Evolutionary conservation across 2,888 invertebrate species (phyloP).

Genomic region (Podabrus alpinus): DNA sequence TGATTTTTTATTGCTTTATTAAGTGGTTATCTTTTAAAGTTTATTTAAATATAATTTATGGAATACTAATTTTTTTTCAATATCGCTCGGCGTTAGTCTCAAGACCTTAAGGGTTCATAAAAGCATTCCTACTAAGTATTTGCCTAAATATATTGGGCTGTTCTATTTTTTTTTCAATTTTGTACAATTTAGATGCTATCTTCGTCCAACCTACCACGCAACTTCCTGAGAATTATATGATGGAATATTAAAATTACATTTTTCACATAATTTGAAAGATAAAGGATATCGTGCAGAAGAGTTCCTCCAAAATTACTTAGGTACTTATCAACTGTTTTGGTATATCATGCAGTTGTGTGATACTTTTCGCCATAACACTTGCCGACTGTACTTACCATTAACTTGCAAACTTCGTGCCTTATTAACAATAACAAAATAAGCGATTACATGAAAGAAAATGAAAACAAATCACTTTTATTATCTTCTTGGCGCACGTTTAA

Average conservation of each 20-base stretch:
- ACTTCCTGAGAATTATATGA: neutral
- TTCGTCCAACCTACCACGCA: neutral
- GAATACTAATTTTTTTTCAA: too few relatives aligned
- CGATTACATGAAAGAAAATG: neutral
- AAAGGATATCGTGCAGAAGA: neutral
- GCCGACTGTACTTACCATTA: neutral
- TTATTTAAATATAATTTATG: too few relatives aligned
- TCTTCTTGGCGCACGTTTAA: neutral
- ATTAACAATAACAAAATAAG: neutral
- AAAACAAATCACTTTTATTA: neutral
- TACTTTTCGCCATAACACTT: neutral
- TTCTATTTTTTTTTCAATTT: neutral
- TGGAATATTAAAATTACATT: neutral
- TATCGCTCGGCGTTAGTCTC: too few relatives aligned
- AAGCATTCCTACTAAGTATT: neutral
- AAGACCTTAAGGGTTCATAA: too few relatives aligned
- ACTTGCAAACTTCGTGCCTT: neutral
- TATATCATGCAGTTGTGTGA: neutral
- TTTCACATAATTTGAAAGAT: neutral
- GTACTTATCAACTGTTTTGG: neutral
- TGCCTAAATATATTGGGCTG: neutral
- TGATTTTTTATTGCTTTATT: too few relatives aligned
- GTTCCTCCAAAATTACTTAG: neutral
- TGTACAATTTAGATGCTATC: neutral
- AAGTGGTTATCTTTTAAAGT: too few relatives aligned